phyloP scores from a whole-genome alignment of 2,113 vertebrate genomes.

The Miniopterus natalensis region DNA sequence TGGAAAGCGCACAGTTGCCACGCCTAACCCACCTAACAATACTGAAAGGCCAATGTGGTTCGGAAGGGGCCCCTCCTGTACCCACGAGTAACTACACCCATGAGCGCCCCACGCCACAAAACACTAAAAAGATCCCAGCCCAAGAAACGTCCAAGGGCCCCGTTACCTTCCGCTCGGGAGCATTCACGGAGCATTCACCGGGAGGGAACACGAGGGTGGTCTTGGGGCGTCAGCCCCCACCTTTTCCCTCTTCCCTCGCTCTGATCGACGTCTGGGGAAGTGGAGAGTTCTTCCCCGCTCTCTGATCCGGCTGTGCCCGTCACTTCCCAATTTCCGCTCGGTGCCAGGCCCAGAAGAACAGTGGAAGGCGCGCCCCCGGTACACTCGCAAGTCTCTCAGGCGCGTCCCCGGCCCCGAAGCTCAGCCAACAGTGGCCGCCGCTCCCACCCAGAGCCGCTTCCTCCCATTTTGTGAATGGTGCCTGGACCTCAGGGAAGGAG shows the following conservation, averaged over 20 bases:
- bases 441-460: conserved; percentile 73
- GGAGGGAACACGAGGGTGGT: conserved; percentile 73
- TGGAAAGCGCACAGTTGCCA: conserved; percentile 61
- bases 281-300: conserved; percentile 76
- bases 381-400: conserved; percentile 69
- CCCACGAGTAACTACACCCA: conserved; percentile 27
- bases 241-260: conserved; percentile 79
- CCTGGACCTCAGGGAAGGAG: conserved; percentile 53
- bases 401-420: conserved; percentile 69
- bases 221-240: conserved; percentile 72
- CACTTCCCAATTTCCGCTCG: conserved; percentile 80
- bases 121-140: conserved; percentile 62
- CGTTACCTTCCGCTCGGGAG: conserved; percentile 80
- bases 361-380: conserved; percentile 75
- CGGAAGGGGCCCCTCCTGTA: conserved; percentile 34
- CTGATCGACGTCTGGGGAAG: conserved; percentile 79
- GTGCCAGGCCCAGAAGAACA: conserved; percentile 72
- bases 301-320: conserved; percentile 73
- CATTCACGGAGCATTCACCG: conserved; percentile 75
- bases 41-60: conserved; percentile 40
- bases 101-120: conserved; percentile 21
- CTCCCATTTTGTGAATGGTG: conserved; percentile 63
- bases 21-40: neutral
- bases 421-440: conserved; percentile 52
- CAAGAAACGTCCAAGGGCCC: conserved; percentile 76